Percentiles rank a stretch among this genome's conserved stretches.
Conservation (phyloP, 2,888 invertebrate genomes). For the Noctua fimbriata region DNA sequence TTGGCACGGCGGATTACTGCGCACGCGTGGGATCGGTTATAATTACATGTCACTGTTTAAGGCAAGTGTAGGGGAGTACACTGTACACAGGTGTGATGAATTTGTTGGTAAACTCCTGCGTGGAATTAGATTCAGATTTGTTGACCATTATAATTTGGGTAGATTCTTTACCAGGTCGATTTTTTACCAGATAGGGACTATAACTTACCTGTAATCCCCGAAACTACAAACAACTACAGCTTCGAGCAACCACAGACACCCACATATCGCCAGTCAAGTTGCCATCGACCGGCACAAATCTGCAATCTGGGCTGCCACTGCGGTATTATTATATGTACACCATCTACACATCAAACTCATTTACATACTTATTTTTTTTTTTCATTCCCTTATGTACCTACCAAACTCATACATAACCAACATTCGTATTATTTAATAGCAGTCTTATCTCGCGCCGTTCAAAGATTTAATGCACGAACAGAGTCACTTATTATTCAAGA, state of each 20-base stretch:
- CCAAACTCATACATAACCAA: neutral
- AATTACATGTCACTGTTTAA: constrained; percentile 6
- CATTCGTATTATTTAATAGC: constrained; percentile 32
- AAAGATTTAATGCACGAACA: constrained; percentile 33
- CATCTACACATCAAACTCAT: neutral
- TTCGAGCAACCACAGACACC: neutral
- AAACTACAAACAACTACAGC: neutral
- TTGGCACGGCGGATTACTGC: neutral
- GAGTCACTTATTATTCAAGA: constrained; percentile 39
- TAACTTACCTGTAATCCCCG: neutral
- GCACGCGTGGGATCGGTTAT: neutral
- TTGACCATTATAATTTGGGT: neutral
- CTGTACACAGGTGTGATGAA: neutral
- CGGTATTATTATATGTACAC: neutral
- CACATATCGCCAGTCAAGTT: neutral
- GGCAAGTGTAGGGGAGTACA: too few species aligned
- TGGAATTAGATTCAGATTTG: too few species aligned
- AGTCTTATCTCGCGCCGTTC: constrained; percentile 32
- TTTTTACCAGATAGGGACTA: neutral
- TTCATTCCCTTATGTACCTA: neutral
- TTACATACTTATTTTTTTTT: neutral
- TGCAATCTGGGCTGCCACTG: neutral
- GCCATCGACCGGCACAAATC: neutral
- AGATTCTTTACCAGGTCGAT: neutral
- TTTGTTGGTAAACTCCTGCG: neutral